Evolutionary conservation across 1,140 invertebrate genomes (phyloP).

Genomic region (Thaumatotibia leucotreta): DNA sequence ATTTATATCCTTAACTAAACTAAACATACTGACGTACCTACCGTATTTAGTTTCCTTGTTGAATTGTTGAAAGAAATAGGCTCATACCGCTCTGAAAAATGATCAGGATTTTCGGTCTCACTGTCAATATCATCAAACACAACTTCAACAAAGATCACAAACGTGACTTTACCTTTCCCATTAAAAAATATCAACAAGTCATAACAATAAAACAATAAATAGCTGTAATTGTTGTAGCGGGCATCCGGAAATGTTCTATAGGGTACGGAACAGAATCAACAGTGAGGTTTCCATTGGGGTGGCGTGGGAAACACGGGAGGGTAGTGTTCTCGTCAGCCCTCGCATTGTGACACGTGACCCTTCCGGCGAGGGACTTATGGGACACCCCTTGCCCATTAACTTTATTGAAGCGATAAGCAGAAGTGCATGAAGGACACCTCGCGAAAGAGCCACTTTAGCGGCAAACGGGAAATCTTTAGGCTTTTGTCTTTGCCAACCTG

Average conservation of each 20-base stretch:
- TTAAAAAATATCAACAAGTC: conserved; percentile 18
- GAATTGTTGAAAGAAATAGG: too few species aligned
- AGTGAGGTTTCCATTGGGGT: conserved; percentile 63
- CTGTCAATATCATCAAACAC: background rate
- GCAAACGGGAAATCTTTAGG: background rate
- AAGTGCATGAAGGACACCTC: background rate
- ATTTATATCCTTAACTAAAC: too few species aligned
- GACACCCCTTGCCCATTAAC: conserved; percentile 5
- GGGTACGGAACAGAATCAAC: conserved; percentile 60
- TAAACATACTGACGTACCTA: too few species aligned
- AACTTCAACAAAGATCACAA: background rate
- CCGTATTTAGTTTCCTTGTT: too few species aligned
- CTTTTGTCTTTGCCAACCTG: background rate
- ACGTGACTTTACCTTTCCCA: background rate
- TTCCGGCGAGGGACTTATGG: conserved; percentile 34
- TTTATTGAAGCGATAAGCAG: conserved; percentile 5
- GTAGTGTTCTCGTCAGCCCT: conserved; percentile 56
- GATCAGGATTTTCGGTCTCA: background rate
- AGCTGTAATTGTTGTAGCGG: conserved; percentile 29
- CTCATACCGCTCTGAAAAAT: too few species aligned
- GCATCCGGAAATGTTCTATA: conserved; percentile 50
- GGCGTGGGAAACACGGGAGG: conserved; percentile 61
- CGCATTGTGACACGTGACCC: conserved; percentile 55
- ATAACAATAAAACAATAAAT: conserved; percentile 28
- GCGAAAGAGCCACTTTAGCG: background rate